Base-by-base conservation (phyloP, 2,888 invertebrate species). In the Chymomyza fuscimana region DNA sequence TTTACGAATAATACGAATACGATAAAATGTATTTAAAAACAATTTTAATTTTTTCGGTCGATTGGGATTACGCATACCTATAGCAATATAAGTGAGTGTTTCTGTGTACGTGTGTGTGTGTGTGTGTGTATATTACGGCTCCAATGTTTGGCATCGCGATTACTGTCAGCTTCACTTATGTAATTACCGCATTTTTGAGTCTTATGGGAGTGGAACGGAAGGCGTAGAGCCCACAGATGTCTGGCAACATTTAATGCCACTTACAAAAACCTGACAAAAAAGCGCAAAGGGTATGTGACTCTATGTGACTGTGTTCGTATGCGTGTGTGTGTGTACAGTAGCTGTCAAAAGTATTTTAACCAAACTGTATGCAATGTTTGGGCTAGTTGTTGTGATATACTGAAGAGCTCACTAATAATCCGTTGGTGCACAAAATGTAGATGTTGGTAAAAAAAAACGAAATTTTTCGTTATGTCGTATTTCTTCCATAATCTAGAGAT, bases 81-180 rank as follows among this genome's bases (percentile, higher is more conserved):
- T 46, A 12, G 40, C 7, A 5, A 32, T 32, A 1, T 7, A 32
- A 32, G 32, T 46, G 10, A 46, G 40, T 46, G 12, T 7, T 6
- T 12, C 4, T 4, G 40, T 12, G 40, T 46, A 0, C 12, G 2
- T 12, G 12, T 12, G 40, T 46, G 36, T 36, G 32, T 32, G 32
- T 5, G 36, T 36, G 36, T 36, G 36, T 2, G 36, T 36, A 4
- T 36, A 36, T 36, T 36, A 36, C 36, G 36, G 40, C 40, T 10
- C 4, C 40, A 46, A 46, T 46, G 40, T 46, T 46, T 46, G 40
- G 40, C 40, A 46, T 46, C 12, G 40, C 40, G 54, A 64, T 46
- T 50, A 65, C 65, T 65, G 58, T 65, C 65, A 65, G 46, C 59
- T 58, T 59, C 65, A 65, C 58, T 65, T 46, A 65, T 58, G 65